Evolutionary conservation across 53 echinoderm and acorn worm species (phyloP), one percentile per base, ranked within the genome.

Genomic region (Crossaster papposus): DNA sequence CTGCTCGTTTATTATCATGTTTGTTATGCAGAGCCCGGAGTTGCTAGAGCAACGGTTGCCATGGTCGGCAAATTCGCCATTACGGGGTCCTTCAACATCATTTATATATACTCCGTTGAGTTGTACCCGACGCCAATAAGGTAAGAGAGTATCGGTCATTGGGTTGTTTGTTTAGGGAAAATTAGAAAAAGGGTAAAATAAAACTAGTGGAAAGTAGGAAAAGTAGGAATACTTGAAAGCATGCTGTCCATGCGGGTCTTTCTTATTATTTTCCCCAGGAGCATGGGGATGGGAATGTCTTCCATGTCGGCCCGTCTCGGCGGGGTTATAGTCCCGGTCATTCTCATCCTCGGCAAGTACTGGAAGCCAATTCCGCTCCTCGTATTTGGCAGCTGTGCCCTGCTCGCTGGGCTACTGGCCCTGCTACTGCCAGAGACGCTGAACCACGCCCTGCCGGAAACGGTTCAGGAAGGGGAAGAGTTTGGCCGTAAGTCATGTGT

Each of bases 251-350:
- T 23, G 12, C 17, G 14, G 72, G 24, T 26, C 30, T 2, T 4
- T 2, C 24, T 31, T 28, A 2, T 26, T 13, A 18, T 36, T 74
- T 36, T 36, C 71, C 30, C 30, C 81, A 93, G 94, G 94, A 93
- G 83, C 29, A 91, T 81, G 81, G 94, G 94, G n/a, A 77, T 93
- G 72, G 94, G 94, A 0, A 75, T 89, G 31, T 93, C 91, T 2
- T 93, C 94, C 35, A 93, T 93, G 94, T 23, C 54, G 54, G 94
- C 91, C 62, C 94, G 94, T 77, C 13, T 93, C 14, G 88, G 91
- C 11, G 94, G 94, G 12, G 81, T 93, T 38, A 44, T 93, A 11
- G 78, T 91, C 2, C 94, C 94, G 0, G 50, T 90, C 36, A 85
- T 92, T 32, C 65, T 92, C 50, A 81, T 92, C 64, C 72, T 94